Evolutionary conservation across 2,113 vertebrate genomes (phyloP), one percentile per base, ranked within the genome.

Genomic region (Pluvialis apricaria): DNA sequence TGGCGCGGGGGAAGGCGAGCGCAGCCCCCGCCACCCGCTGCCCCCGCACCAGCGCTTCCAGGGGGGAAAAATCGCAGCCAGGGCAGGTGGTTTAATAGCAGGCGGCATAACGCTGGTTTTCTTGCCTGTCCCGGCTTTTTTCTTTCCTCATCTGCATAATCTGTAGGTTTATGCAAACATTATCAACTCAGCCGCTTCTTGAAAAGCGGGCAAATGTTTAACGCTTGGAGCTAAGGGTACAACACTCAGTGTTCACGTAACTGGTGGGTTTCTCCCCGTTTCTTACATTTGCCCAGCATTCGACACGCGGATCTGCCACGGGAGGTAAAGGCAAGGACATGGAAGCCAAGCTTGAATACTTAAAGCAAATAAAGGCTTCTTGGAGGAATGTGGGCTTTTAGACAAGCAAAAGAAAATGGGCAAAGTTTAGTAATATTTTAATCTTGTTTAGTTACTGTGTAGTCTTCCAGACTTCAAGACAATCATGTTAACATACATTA

Each of bases 41-140:
- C 77, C 54, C 92, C 60, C 76, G 47, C 92, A 90, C 79, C 51
- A 4, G 55, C 82, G 5, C 34, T 18, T 3, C 17, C 3, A 10
- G 49, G 19, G 9, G 15, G 8, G 8, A 4, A 51, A 49, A 36
- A 26, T 15, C 72, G 17, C 42, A 4, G n/a, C 45, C 3, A 9
- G 18, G 68, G 26, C 7, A 60, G 10, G 32, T 13, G 70, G 25
- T 13, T 52, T 54, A 11, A 17, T 2, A 45, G 47, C 45, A 90
- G 24, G 2, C 7, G 34, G 47, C 38, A 0, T 8, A 31, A 34
- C 45, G 8, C 55, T 1, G 22, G 4, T 22, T 44, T 26, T 11
- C 55, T 31, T 61, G 60, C 16, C 65, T 42, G 2, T 20, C 36
- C 34, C 5, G 40, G 40, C 51, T 49, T 66, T 84, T 84, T 52